These are phyloP conservation scores for Cheracebus regulus DNA, from an alignment of 2,797 vertebrate species.

Conservation along the genomic window DNA sequence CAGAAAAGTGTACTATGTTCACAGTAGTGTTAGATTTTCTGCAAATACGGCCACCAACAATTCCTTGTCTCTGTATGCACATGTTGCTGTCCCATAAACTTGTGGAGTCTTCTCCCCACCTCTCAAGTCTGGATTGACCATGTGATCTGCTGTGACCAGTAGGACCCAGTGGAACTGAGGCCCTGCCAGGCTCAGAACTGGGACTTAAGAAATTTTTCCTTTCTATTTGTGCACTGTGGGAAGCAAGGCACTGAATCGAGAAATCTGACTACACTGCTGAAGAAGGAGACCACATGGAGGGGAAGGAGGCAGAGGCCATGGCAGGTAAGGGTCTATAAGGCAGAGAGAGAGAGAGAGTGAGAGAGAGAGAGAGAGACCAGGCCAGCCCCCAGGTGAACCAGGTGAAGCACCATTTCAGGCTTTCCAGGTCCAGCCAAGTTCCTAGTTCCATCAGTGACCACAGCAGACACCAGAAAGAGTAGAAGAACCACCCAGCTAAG, in stretches of 20 bases:
- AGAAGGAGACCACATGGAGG: background rate
- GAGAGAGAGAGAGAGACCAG: background rate
- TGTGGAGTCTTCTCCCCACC: no score
- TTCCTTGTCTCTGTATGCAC: background rate
- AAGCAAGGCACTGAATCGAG: background rate
- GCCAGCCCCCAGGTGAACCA: background rate
- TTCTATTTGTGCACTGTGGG: background rate
- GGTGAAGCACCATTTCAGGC: background rate
- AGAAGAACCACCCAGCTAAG: background rate
- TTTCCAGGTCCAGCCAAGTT: background rate
- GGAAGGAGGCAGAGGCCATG: no score
- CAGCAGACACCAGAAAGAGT: background rate
- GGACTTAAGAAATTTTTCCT: background rate
- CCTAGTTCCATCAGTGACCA: background rate
- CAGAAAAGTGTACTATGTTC: background rate
- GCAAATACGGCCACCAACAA: accelerated
- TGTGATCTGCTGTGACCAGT: background rate
- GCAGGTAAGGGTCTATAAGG: background rate
- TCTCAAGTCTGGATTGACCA: background rate
- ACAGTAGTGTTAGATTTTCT: background rate
- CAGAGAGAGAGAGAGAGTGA: background rate
- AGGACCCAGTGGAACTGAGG: background rate
- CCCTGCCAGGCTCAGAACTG: background rate
- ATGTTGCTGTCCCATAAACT: accelerated
- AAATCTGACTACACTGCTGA: background rate